phyloP scores from a whole-genome alignment of 2,797 vertebrate species.

The Saxicola maurus region DNA sequence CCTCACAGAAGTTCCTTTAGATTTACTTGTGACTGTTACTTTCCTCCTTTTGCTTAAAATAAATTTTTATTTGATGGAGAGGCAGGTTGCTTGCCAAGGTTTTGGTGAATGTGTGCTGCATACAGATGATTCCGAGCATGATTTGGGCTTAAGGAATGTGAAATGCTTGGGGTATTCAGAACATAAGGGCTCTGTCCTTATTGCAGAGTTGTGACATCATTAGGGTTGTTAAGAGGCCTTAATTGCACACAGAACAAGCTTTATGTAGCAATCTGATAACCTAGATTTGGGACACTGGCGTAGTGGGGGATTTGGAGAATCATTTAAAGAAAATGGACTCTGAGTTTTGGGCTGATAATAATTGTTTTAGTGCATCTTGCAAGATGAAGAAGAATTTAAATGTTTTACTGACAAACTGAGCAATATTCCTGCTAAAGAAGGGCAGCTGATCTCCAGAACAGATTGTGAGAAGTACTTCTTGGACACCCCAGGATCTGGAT shows the following conservation, averaged over 20 bases:
- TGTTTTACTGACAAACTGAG: neutral
- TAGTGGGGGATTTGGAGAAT: neutral
- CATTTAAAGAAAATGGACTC: neutral
- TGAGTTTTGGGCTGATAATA: neutral
- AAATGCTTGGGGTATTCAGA: neutral
- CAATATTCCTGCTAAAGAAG: neutral
- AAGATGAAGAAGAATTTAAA: neutral
- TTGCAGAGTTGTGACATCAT: neutral
- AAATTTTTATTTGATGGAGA: neutral
- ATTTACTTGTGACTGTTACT: neutral
- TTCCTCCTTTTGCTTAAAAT: neutral
- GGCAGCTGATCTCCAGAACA: neutral
- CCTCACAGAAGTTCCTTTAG: neutral
- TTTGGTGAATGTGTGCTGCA: neutral
- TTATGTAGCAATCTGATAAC: neutral
- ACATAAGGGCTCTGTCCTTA: neutral
- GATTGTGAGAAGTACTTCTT: neutral
- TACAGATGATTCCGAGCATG: fast-evolving
- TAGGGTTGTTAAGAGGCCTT: neutral
- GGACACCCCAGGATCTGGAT: neutral
- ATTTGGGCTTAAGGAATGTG: neutral
- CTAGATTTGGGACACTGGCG: neutral
- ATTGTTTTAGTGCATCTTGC: neutral
- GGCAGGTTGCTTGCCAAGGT: neutral
- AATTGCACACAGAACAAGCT: neutral